A percentile compares a stretch with the other conserved stretches of the same genome.
These are phyloP conservation scores for Momotus momota DNA, from an alignment of 2,797 vertebrate species.

Conservation along the genomic window DNA sequence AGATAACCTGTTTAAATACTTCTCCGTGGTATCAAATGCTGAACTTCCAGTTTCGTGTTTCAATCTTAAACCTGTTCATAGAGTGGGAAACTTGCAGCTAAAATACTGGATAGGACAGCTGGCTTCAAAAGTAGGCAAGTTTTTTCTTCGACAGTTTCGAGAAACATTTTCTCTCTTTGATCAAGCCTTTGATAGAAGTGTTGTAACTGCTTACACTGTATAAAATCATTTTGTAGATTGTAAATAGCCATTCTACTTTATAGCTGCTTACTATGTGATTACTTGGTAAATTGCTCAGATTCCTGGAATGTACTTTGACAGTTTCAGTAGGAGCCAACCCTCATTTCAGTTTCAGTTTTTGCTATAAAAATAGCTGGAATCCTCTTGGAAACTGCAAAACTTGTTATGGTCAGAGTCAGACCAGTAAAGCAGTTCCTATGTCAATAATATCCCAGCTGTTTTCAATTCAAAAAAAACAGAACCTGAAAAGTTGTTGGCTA, in stretches of 20 bases:
- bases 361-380: slow-evolving; percentile 28
- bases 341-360: slow-evolving; percentile 59
- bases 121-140: slow-evolving; percentile 18
- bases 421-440: slow-evolving; percentile 22
- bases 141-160: slow-evolving; percentile 6
- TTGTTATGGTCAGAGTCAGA: slow-evolving; percentile 42
- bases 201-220: slow-evolving; percentile 51
- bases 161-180: slow-evolving; percentile 60
- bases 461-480: slow-evolving; percentile 40
- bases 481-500: slow-evolving; percentile 31
- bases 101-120: not conserved
- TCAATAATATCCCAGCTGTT: slow-evolving; percentile 41
- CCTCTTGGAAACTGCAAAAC: slow-evolving; percentile 33
- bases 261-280: slow-evolving; percentile 13
- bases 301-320: slow-evolving; percentile 65
- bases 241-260: slow-evolving; percentile 65
- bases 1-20: not conserved
- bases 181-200: slow-evolving; percentile 45
- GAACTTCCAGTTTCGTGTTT: not conserved
- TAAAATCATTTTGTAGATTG: slow-evolving; percentile 63
- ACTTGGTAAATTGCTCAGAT: slow-evolving; percentile 54
- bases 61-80: not conserved
- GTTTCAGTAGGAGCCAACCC: slow-evolving; percentile 50
- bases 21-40: not conserved
- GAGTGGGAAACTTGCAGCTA: not conserved